Base-by-base conservation (phyloP, 2,113 vertebrate species). In the Phasianus colchicus region DNA sequence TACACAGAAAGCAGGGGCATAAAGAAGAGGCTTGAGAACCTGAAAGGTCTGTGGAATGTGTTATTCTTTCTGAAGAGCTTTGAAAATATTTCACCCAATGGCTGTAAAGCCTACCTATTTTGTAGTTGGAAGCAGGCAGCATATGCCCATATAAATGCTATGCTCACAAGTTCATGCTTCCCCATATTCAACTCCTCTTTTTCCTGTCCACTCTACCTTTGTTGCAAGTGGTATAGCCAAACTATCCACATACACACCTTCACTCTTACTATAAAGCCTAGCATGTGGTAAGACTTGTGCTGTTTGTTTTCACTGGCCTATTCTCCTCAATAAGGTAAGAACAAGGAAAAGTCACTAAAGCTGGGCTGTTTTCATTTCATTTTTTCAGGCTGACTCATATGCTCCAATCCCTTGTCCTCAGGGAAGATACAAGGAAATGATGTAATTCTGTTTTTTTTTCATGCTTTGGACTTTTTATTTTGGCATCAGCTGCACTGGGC, bases 341-440 rank as follows among this genome's bases (percentile, higher is more conserved):
- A 64, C 58, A 94, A 81, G 94, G 76, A 97, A 95, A 95, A 95
- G 93, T 95, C 94, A 94, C 85, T 96, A 94, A 96, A 95, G 81
- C 85, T 80, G 76, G 52, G 74, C 88, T 97, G 95, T 93, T 97
- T 97, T 96, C 91, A 91, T 92, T 97, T 97, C 50, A 92, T 97
- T 97, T 97, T 92, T 97, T 88, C 21, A 75, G 70, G 91, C 86
- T 98, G 96, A 98, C 96, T 98, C 97, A 98, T 95, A 92, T 73
- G 95, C 96, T 96, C 96, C 95, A 96, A 77, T 89, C 93, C 95
- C 96, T 86, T 94, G 93, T 96, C 97, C 97, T 96, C 69, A 97
- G 97, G 97, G 97, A 98, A 97, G 97, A 97, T 92, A 94, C 87
- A 92, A 97, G 97, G 98, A 98, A 98, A 97, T 98, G 78, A 98